Evolutionary conservation across 2,888 invertebrate species (phyloP), one percentile per base, ranked within the genome.

Genomic region (Stomorhina lunata): DNA sequence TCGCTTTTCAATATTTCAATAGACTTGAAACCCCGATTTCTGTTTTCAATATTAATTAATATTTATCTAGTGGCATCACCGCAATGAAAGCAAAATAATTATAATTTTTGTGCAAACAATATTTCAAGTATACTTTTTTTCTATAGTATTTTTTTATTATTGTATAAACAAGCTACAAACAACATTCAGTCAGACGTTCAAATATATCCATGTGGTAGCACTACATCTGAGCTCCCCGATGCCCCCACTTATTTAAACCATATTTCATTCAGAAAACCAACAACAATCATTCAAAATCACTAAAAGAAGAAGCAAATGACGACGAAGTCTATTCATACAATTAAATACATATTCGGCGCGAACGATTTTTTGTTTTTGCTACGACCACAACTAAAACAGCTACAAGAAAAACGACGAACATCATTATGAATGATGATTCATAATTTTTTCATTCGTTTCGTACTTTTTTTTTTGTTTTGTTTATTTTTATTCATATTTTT

Each of bases 341-440:
- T n/a, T n/a, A n/a, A n/a, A n/a, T n/a, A n/a, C 5, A 72, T 50
- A 65, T 71, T 71, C 50, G 63, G 75, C 65, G 68, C 63, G 57
- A 69, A 80, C 63, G 55, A 69, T 53, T 55, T 68, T 73, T 69
- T 59, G n/a, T n/a, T n/a, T n/a, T 12, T 37, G 37, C 29, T 65
- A 76, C 76, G 25, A 59, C 76, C 20, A 53, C 57, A 78, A 69
- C 12, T 66, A 55, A 55, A 68, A 25, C 20, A 40, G 34, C 72
- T 61, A 59, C 57, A 22, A 55, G 25, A n/a, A n/a, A n/a, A n/a
- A n/a, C n/a, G n/a, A n/a, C n/a, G n/a, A 61, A 61, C 48, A 72
- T 61, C 50, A 57, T 40, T 61, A 40, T 63, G 15, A 57, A 75
- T 68, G 77, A 65, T 78, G 78, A 79, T 57, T 79, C 78, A 79